These are phyloP conservation scores for Atrina japonica DNA, from an alignment of 2,888 invertebrate genomes.

Conservation along the genomic window DNA sequence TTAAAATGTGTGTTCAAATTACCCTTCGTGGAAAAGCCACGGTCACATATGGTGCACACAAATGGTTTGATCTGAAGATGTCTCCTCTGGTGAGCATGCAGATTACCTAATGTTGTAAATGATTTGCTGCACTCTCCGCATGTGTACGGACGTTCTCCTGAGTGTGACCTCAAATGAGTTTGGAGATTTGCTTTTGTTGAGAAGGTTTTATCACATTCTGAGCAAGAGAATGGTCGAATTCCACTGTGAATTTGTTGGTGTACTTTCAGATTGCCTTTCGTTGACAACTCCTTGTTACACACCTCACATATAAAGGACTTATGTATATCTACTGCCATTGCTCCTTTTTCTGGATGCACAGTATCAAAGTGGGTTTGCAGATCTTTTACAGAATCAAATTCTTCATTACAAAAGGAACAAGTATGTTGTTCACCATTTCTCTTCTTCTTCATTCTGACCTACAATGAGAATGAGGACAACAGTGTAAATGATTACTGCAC, in stretches of 20 bases:
- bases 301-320: conserved; percentile 17
- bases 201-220: conserved; percentile 19
- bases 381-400: too few relatives aligned
- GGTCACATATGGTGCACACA: conserved; percentile 16
- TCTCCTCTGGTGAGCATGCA: conserved; percentile 17
- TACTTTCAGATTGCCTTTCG: conserved; percentile 27
- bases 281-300: conserved; percentile 24
- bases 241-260: conserved; percentile 17
- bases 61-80: conserved; percentile 6
- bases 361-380: too few relatives aligned
- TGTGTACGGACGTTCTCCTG: conserved; percentile 23
- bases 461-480: too few relatives aligned
- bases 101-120: conserved; percentile 21
- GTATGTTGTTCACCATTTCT: too few relatives aligned
- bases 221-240: conserved; percentile 18
- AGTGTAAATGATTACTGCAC: too few relatives aligned
- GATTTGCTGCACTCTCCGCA: conserved; percentile 18
- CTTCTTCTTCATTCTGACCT: too few relatives aligned
- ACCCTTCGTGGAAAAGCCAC: conserved; percentile 20
- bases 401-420: too few relatives aligned
- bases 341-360: too few relatives aligned
- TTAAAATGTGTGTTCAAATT: conserved; percentile 25
- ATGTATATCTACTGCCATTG: too few relatives aligned
- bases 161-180: conserved; percentile 22
- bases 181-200: conserved; percentile 17